These are phyloP conservation scores for Brachystomella parvula DNA, from an alignment of 1,140 invertebrate genomes.

Conservation along the genomic window DNA sequence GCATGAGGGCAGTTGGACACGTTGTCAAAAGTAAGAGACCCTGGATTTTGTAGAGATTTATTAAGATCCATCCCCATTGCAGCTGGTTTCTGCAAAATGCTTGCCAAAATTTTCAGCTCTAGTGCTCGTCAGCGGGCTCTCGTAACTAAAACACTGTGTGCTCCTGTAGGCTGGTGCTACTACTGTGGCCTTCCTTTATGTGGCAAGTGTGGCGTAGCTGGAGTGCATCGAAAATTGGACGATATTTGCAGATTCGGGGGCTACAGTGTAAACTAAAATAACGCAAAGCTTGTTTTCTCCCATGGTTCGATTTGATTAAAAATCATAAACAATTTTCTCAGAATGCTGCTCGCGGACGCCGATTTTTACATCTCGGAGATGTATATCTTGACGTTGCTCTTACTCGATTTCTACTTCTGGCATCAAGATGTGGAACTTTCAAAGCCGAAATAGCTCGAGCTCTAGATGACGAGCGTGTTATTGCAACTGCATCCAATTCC, in stretches of 20 bases:
- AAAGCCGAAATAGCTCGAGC: neutral
- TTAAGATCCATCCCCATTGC: neutral
- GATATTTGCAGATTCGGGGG: neutral
- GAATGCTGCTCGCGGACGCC: neutral
- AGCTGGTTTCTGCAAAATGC: too few relatives aligned
- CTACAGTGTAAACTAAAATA: neutral
- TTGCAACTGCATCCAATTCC: neutral
- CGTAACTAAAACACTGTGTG: too few relatives aligned
- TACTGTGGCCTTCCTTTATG: neutral
- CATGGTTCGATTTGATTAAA: neutral
- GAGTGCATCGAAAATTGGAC: neutral
- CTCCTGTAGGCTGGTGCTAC: neutral
- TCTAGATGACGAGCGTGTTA: neutral
- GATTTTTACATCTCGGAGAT: neutral
- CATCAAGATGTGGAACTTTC: neutral
- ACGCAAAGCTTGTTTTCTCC: too few relatives aligned
- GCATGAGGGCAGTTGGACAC: neutral
- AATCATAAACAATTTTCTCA: neutral
- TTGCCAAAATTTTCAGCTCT: too few relatives aligned
- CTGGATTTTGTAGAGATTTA: neutral
- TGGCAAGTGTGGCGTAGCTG: neutral
- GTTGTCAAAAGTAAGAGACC: neutral
- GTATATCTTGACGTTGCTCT: neutral
- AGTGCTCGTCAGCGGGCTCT: too few relatives aligned
- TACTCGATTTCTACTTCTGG: neutral